Base-by-base conservation (phyloP, 2,888 invertebrate species). In the Horisme vitalbata region DNA sequence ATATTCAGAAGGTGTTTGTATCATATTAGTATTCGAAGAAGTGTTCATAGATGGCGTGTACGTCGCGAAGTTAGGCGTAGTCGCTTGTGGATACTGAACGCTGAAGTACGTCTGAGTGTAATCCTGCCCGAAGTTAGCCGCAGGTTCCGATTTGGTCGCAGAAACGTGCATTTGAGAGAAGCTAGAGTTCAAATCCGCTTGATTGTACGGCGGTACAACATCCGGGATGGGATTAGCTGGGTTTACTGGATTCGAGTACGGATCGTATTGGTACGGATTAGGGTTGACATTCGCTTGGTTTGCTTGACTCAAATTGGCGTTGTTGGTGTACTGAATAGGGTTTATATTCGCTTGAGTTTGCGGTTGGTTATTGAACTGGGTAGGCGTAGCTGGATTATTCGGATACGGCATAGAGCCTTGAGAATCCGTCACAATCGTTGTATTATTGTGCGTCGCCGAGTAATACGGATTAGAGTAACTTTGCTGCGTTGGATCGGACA, bases 121-220 rank as follows among this genome's bases (percentile, higher is more conserved):
- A 35, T 85, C 84, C 0, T 63, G 55, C 0, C 63, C 66, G 37
- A 66, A 75, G 14, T 58, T 63, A 12, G 50, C 43, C 0, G 49
- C 44, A 0, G 70, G 57, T 2, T 79, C 79, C 0, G 71, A 45
- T 53, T 82, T 83, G 0, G 73, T 67, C 0, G 37, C 68, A 0
- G 75, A 55, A 1, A 88, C 65, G 20, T 86, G 81, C 85, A 89
- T 81, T 45, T 86, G 79, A 0, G 80, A 72, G 47, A 89, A 85
- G 37, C 72, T 82, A 0, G 74, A 55, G 41, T 63, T 74, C 51
- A 87, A 63, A 12, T 87, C 85, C 0, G 57, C 45, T 32, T 73
- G 74, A 28, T 68, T 72, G 2, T 48, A 45, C 0, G 68, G 35
- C 0, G 78, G 52, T 4, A 64, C 26, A 0, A 65, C 55, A 20